A percentile compares a stretch with the other conserved stretches of the same genome.
These are phyloP conservation scores for Tipula helvola DNA, from an alignment of 2,888 invertebrate genomes.

Conservation along the genomic window DNA sequence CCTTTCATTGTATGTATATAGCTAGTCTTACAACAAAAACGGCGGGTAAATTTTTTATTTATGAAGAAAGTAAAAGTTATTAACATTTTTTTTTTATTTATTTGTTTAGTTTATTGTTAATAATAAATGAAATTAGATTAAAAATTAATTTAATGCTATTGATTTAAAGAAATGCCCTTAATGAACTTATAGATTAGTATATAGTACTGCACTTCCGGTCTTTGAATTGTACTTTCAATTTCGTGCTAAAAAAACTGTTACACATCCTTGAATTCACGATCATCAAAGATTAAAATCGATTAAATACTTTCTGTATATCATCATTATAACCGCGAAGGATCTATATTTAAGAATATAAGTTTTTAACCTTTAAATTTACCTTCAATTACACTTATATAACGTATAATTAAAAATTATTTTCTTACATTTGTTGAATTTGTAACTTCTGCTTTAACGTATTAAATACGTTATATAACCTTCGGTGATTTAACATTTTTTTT, in stretches of 20 bases:
- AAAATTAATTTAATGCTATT: neutral
- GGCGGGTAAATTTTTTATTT: neutral
- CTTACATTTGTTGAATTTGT: neutral
- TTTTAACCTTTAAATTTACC: neutral
- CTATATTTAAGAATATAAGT: neutral
- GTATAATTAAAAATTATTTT: neutral
- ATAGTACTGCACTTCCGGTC: neutral
- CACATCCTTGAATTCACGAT: neutral
- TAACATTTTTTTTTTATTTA: neutral
- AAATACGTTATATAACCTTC: neutral
- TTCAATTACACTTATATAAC: conserved; percentile 4
- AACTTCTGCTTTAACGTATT: neutral
- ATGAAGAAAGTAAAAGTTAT: neutral
- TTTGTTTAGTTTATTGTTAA: neutral
- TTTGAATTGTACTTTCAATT: neutral
- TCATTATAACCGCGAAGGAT: neutral
- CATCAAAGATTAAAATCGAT: neutral
- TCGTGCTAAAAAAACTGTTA: neutral
- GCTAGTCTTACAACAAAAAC: neutral
- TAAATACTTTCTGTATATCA: neutral
- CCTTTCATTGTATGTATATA: neutral
- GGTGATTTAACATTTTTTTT: neutral
- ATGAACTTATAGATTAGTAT: neutral
- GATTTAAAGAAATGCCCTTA: neutral
- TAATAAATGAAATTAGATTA: neutral